A percentile compares a stretch with the other conserved stretches of the same genome.
Evolutionary conservation across 2,113 vertebrate genomes (phyloP).

Genomic region (Thermophis baileyi): DNA sequence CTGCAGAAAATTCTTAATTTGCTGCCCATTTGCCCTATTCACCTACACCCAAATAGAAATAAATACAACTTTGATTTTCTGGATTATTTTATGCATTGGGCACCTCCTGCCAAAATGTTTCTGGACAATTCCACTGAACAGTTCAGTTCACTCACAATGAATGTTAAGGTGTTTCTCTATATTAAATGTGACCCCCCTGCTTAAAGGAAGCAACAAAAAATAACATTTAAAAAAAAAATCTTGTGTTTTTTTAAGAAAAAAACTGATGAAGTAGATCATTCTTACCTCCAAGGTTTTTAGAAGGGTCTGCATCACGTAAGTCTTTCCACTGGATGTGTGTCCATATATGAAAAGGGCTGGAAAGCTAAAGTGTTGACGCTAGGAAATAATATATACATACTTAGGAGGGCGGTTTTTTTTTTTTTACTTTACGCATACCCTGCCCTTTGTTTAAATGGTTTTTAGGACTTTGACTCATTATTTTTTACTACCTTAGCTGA

Average conservation of each 20-base stretch:
- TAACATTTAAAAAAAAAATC: background rate
- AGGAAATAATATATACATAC: background rate
- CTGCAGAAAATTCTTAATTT: background rate
- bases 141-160: background rate
- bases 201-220: background rate
- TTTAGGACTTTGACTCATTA: background rate
- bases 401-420: background rate
- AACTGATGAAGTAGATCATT: background rate
- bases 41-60: background rate
- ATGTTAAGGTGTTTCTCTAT: background rate
- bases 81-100: background rate
- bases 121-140: background rate
- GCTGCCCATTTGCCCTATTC: background rate
- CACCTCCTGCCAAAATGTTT: background rate
- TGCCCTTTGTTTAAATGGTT: slow-evolving; percentile 9
- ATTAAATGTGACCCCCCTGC: background rate
- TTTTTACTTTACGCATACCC: background rate
- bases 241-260: background rate
- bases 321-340: slow-evolving; percentile 92
- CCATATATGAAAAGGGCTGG: slow-evolving; percentile 94
- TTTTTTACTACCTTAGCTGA: background rate
- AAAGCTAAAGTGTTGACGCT: slow-evolving; percentile 89
- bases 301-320: slow-evolving; percentile 83
- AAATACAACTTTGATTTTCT: background rate
- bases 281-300: slow-evolving; percentile 87